Evolutionary conservation across 2,888 invertebrate species (phyloP), one percentile per base, ranked within the genome.

Genomic region (Linnaemya vulpina): DNA sequence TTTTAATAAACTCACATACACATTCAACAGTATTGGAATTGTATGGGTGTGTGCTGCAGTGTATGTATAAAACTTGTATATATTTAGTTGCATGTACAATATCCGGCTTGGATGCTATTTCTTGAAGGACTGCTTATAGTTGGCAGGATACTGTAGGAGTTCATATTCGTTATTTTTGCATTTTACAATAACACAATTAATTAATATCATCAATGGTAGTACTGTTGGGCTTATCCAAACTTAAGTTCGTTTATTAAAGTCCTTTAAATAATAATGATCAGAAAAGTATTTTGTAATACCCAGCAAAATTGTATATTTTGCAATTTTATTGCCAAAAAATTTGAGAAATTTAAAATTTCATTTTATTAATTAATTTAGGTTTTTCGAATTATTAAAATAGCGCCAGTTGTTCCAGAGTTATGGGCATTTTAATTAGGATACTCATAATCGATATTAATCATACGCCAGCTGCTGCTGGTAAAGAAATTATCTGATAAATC

Each of bases 151-250:
- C 30, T n/a, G 13, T 55, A 1, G 9, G 22, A 13, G 38, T 15
- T 15, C 51, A 43, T 11, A 2, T n/a, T 51, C 35, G 62, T 35
- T 55, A 76, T 70, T 65, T 74, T 43, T 17, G 25, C 17, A 35
- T 79, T 65, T 43, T 53, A 83, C 7, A 43, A n/a, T 20, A 35
- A 38, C 17, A 51, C 10, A 43, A 8, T 84, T 86, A 87, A 90
- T 90, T 90, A 89, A 88, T 88, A 90, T n/a, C n/a, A n/a, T n/a
- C n/a, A n/a, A n/a, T n/a, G n/a, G n/a, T n/a, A n/a, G n/a, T n/a
- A n/a, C n/a, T n/a, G n/a, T n/a, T n/a, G n/a, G n/a, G n/a, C n/a
- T n/a, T n/a, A n/a, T 89, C 89, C 90, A 89, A 88, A 89, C 80
- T 87, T 87, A 86, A 78, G 62, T 13, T 53, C 55, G 20, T 62